phyloP scores from a whole-genome alignment of 2,797 vertebrate genomes.

The Helostoma temminkii region DNA sequence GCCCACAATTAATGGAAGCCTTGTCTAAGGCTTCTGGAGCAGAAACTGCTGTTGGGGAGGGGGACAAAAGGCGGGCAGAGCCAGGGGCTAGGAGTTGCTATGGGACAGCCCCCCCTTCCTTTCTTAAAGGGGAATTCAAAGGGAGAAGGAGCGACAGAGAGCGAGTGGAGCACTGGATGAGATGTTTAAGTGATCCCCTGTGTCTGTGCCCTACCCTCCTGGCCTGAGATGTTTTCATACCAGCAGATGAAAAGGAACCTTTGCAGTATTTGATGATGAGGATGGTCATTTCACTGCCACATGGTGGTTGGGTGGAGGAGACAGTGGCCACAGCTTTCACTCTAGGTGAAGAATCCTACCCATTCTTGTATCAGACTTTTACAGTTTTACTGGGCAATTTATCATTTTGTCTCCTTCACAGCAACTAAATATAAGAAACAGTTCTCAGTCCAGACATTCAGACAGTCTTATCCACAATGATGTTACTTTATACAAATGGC shows the following conservation, averaged over 20 bases:
- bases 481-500: background rate
- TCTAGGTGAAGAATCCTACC: constrained; percentile 54
- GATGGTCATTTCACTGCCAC: constrained; percentile 78
- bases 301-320: constrained; percentile 24
- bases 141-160: constrained; percentile 78
- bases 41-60: constrained; percentile 91
- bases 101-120: constrained; percentile 80
- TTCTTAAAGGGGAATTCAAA: constrained; percentile 84
- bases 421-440: background rate
- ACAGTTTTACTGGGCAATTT: background rate
- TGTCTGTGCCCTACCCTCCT: constrained; percentile 74
- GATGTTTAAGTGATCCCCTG: constrained; percentile 78
- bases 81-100: constrained; percentile 83
- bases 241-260: constrained; percentile 68
- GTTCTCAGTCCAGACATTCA: background rate
- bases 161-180: constrained; percentile 71
- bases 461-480: constrained; percentile 9
- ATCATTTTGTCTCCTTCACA: no score
- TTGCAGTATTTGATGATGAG: constrained; percentile 68
- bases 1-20: constrained; percentile 95
- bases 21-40: constrained; percentile 93
- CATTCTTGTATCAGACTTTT: background rate
- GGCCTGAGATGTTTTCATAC: constrained; percentile 75
- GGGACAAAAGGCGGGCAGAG: constrained; percentile 78
- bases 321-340: constrained; percentile 3